Evolutionary conservation across 2,113 vertebrate species (phyloP), one percentile per base, ranked within the genome.

Genomic region (Elaphurus davidianus): DNA sequence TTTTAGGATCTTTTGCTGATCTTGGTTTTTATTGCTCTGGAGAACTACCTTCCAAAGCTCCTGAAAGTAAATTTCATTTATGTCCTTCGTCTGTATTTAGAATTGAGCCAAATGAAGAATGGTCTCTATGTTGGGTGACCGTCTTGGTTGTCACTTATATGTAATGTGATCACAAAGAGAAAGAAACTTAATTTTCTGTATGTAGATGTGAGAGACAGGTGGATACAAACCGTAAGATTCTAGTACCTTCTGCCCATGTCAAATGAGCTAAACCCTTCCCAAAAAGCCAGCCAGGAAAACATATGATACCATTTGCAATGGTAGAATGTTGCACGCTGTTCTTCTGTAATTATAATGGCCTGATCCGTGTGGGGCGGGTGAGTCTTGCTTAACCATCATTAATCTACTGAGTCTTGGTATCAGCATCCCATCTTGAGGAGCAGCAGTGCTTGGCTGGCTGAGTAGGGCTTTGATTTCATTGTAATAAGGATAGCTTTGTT

Each of bases 261-360:
- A 98, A 55, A 97, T 97, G 95, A 98, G 93, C 94, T 98, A 95
- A 94, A 62, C 79, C 60, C 96, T 98, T 98, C 95, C 96, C 98
- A 55, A 67, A 98, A 96, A 97, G 67, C 98, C 96, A 99, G 99
- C 99, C 99, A 99, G 99, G 99, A 99, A 99, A 99, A 99, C 99
- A 99, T 99, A 99, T 99, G 99, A 99, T 99, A 99, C 99, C 99
- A 99, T 99, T 99, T 99, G 99, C 99, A 99, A 98, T 98, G 99
- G 99, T 99, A 99, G 99, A 99, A 99, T 99, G 99, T 96, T 98
- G 99, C 99, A 98, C 99, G 99, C 99, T 99, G 99, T 99, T 99
- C 99, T 99, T 99, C 99, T 99, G 99, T 99, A 99, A 99, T 99
- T 99, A 99, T 99, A 99, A 99, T 99, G 99, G 99, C 98, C 99